Evolutionary conservation across 2,888 invertebrate genomes (phyloP).

Genomic region (Crioceris asparagi): DNA sequence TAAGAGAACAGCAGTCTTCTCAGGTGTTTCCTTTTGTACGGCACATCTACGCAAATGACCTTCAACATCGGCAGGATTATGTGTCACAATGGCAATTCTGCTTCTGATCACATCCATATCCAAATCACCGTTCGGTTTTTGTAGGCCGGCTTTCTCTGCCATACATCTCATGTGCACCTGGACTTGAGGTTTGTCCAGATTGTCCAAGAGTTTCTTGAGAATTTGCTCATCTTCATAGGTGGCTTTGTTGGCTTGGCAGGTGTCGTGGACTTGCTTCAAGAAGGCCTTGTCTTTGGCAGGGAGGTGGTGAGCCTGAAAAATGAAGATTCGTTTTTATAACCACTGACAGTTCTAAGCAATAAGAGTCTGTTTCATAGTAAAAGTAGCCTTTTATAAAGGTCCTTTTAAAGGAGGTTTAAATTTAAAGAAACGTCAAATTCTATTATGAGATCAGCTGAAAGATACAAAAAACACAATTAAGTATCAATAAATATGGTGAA

Average conservation of each 20-base stretch:
- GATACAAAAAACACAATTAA: too few species aligned
- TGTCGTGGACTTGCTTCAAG: too few species aligned
- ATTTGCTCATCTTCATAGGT: constrained; percentile 13
- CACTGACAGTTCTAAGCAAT: too few species aligned
- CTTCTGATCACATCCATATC: constrained; percentile 5
- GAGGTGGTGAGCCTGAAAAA: constrained; percentile 8
- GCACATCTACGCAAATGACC: constrained; percentile 9
- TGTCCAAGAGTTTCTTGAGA: constrained; percentile 8
- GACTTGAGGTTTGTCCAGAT: constrained; percentile 10
- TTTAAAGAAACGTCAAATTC: too few species aligned
- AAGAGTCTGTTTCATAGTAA: too few species aligned
- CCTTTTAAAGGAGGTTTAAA: too few species aligned
- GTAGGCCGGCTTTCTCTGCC: constrained; percentile 14
- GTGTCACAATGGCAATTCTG: constrained; percentile 9
- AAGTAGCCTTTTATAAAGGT: too few species aligned
- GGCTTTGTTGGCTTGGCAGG: too few species aligned
- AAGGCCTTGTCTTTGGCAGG: constrained; percentile 8
- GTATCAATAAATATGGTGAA: too few species aligned
- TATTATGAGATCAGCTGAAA: too few species aligned
- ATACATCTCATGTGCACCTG: constrained; percentile 16
- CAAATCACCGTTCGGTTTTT: too few species aligned
- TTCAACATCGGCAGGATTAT: constrained; percentile 8
- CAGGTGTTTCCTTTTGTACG: constrained; percentile 7
- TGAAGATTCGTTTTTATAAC: too few species aligned
- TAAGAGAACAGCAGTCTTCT: constrained; percentile 11